Percentiles rank a stretch among this genome's conserved stretches.
phyloP scores from a whole-genome alignment of 2,113 vertebrate species.

The Aegotheles bennettii region DNA sequence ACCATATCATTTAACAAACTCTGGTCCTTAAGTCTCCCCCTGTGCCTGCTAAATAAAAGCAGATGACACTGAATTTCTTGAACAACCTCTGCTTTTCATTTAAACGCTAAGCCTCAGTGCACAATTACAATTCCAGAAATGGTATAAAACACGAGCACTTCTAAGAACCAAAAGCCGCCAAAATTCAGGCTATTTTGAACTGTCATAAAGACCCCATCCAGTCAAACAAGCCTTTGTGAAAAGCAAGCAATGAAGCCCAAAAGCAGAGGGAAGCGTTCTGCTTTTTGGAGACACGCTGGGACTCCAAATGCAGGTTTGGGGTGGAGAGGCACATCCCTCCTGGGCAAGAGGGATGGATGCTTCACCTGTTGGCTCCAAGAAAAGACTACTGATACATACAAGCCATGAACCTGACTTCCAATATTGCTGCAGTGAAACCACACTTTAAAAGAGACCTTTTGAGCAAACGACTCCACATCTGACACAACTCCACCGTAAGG shows the following conservation, averaged over 20 bases:
- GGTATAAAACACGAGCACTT: background rate
- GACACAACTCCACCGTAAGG: background rate
- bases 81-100: background rate
- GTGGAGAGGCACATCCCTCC: background rate
- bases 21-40: background rate
- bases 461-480: background rate
- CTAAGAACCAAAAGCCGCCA: background rate
- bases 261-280: background rate
- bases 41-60: background rate
- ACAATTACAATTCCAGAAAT: background rate
- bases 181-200: background rate
- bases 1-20: background rate
- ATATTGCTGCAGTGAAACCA: background rate
- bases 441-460: background rate
- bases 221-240: background rate
- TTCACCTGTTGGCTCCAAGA: background rate
- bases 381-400: too few relatives aligned
- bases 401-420: background rate
- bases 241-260: background rate
- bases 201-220: background rate
- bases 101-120: background rate
- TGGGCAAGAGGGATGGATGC: background rate
- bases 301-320: background rate
- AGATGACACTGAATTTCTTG: background rate
- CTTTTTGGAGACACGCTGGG: fast-evolving